Evolutionary conservation across 2,888 invertebrate genomes (phyloP).

Genomic region (Isotomurus palustris): DNA sequence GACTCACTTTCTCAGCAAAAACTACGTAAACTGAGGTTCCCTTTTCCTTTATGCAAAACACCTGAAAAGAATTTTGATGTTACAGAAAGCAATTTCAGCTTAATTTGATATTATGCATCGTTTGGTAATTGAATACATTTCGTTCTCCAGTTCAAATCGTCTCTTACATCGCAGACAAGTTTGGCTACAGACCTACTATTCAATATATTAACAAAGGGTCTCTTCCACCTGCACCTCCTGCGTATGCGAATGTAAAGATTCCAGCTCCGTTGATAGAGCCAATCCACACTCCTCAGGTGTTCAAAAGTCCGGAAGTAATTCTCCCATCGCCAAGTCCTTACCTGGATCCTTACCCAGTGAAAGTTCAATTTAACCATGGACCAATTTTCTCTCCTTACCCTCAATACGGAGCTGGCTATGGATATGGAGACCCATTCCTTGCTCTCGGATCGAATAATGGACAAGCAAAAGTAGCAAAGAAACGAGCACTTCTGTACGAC

Average conservation of each 20-base stretch:
- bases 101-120: too few relatives aligned
- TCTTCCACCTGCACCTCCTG: slow-evolving; percentile 44
- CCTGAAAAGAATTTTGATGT: too few relatives aligned
- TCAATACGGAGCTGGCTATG: slow-evolving; percentile 29
- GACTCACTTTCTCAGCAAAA: too few relatives aligned
- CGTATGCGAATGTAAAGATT: slow-evolving; percentile 39
- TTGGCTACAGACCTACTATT: slow-evolving; percentile 43
- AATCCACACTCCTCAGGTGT: background rate
- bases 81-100: too few relatives aligned
- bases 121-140: background rate
- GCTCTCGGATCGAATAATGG: slow-evolving; percentile 12
- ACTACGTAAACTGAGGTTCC: too few relatives aligned
- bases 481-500: slow-evolving; percentile 39
- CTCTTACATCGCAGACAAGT: slow-evolving; percentile 43
- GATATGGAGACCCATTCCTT: slow-evolving; percentile 30
- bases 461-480: slow-evolving; percentile 28
- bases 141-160: slow-evolving; percentile 39
- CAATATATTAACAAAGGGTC: slow-evolving; percentile 44
- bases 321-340: too few relatives aligned
- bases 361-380: slow-evolving; percentile 23
- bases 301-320: background rate
- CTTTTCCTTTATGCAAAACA: background rate
- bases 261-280: slow-evolving; percentile 12
- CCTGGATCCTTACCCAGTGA: slow-evolving; percentile 21
- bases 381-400: slow-evolving; percentile 18